A percentile compares a stretch with the other conserved stretches of the same genome.
These are phyloP conservation scores for Drosophila gaucha DNA, from an alignment of 2,888 invertebrate species.

Conservation along the genomic window DNA sequence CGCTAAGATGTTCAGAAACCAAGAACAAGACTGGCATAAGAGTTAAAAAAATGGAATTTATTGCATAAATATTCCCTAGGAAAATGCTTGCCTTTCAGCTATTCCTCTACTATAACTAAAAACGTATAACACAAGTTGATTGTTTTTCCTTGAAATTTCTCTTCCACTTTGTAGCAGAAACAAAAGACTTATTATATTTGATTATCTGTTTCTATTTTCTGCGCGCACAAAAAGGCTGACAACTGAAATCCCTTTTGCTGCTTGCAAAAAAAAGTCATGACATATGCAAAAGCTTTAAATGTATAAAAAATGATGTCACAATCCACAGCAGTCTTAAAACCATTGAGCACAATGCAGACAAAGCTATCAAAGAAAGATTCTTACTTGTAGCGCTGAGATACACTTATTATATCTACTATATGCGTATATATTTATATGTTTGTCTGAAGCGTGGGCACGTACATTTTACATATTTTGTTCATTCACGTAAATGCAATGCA, in stretches of 20 bases:
- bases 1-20: too few relatives aligned
- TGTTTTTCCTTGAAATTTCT: not conserved
- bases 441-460: slow-evolving; percentile 50
- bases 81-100: not conserved
- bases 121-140: too few relatives aligned
- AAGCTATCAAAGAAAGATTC: slow-evolving; percentile 86
- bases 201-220: slow-evolving; percentile 4
- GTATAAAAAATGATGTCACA: slow-evolving; percentile 73
- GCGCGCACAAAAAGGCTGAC: not conserved
- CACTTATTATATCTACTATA: slow-evolving; percentile 2
- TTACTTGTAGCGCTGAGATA: slow-evolving; percentile 15
- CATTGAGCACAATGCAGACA: slow-evolving; percentile 85
- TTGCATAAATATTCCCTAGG: not conserved
- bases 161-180: not conserved
- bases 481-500: slow-evolving; percentile 46
- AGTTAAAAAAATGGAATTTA: too few relatives aligned
- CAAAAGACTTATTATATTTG: slow-evolving; percentile 12
- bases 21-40: too few relatives aligned
- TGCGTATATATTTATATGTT: slow-evolving; percentile 12
- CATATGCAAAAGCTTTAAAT: slow-evolving; percentile 8
- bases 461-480: slow-evolving; percentile 42
- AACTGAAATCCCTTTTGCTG: slow-evolving; percentile 1
- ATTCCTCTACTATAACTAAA: too few relatives aligned
- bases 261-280: not conserved
- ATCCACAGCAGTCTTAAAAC: slow-evolving; percentile 82